Evolutionary conservation across 1,140 invertebrate species (phyloP).

Genomic region (Brachionus paranguensis): DNA sequence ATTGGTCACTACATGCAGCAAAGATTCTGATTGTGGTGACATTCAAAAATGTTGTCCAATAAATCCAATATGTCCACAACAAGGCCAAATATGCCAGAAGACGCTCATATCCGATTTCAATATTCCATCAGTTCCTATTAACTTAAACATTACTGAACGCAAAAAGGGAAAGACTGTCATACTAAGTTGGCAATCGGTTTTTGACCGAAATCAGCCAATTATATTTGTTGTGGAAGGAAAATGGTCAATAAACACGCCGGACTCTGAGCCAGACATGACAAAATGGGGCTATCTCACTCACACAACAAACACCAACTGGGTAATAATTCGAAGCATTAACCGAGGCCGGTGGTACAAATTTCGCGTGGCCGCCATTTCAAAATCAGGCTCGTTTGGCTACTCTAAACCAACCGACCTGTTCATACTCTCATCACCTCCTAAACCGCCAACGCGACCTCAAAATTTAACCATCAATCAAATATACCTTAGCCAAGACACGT

Average conservation of each 20-base stretch:
- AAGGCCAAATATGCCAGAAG: neutral
- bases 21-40: slow-evolving; percentile 5
- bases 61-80: neutral
- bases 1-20: neutral
- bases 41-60: slow-evolving; percentile 10
- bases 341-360: slow-evolving; percentile 35
- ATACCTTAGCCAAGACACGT: neutral
- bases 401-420: slow-evolving; percentile 1
- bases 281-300: slow-evolving; percentile 39
- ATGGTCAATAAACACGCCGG: neutral
- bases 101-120: neutral
- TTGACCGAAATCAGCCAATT: neutral
- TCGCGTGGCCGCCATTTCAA: slow-evolving; percentile 2
- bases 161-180: slow-evolving; percentile 29
- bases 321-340: slow-evolving; percentile 19
- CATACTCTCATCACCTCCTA: slow-evolving; percentile 10
- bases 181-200: neutral
- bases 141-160: slow-evolving; percentile 9
- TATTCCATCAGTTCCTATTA: neutral
- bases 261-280: slow-evolving; percentile 1
- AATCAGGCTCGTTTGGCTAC: slow-evolving; percentile 5
- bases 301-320: neutral
- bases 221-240: slow-evolving; percentile 30
- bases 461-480: slow-evolving; percentile 28
- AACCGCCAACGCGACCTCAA: slow-evolving; percentile 12